A percentile compares a stretch with the other conserved stretches of the same genome.
Evolutionary conservation across 2,888 invertebrate genomes (phyloP).

Genomic region (Nomada lathburiana): DNA sequence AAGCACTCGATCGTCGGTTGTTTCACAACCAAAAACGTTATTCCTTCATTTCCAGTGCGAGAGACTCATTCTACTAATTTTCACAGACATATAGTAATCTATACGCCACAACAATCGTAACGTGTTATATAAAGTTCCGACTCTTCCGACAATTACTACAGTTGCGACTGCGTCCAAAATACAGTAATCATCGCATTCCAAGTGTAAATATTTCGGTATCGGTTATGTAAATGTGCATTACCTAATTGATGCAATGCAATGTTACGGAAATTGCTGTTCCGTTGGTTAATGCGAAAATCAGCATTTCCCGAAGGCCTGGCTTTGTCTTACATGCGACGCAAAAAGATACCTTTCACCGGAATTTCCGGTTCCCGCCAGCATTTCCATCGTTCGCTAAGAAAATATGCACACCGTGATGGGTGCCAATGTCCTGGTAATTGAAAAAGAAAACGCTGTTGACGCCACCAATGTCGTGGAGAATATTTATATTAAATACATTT

Average conservation of each 20-base stretch:
- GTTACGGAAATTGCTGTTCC: not conserved
- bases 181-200: too few relatives aligned
- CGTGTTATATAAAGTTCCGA: slow-evolving; percentile 3
- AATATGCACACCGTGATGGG: not conserved
- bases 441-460: too few relatives aligned
- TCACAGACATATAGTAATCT: not conserved
- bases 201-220: too few relatives aligned
- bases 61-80: not conserved
- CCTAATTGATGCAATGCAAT: not conserved
- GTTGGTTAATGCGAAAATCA: slow-evolving; percentile 1
- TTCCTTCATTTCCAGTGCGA: not conserved
- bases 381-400: slow-evolving; percentile 11
- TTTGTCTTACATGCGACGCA: not conserved
- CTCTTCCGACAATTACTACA: slow-evolving; percentile 23
- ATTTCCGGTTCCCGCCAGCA: slow-evolving; percentile 39
- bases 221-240: not conserved
- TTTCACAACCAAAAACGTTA: slow-evolving; percentile 14
- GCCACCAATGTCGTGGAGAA: too few relatives aligned
- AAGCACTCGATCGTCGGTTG: slow-evolving; percentile 1
- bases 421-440: not conserved
- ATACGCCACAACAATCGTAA: slow-evolving; percentile 11
- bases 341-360: slow-evolving; percentile 23
- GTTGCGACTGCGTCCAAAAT: not conserved
- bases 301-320: not conserved
- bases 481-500: too few relatives aligned